Base-by-base conservation (phyloP, 2,113 vertebrate genomes). In the Collichthys lucidus region DNA sequence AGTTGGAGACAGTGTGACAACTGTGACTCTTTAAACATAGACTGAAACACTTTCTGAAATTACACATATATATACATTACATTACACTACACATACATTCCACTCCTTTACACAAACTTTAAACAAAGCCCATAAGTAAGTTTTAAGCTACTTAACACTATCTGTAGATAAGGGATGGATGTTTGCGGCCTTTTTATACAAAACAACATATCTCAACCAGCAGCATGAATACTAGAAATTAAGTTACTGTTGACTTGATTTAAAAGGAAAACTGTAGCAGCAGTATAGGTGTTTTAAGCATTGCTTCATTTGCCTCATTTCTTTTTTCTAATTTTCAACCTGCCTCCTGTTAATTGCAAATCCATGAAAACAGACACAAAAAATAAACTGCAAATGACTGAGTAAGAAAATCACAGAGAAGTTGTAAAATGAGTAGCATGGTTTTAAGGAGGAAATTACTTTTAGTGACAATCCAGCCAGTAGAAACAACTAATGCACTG, bases 331-430 rank as follows among this genome's bases (percentile, higher is more conserved):
- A 16, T 7, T 78, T 66, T 62, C 19, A 7, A 46, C 53, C 40
- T 31, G 40, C 24, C 35, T 40, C 50, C 64, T 64, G 50, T 74
- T 63, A 69, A 63, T 64, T 64, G 59, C 8, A 64, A 56, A 40
- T 35, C 24, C 12, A 42, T 26, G 61, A 11, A 70, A 46, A 71
- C 35, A 52, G n/a, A 16, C 56, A 5, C 26, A 16, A 20, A 16
- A 68, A 52, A 24, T 10, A 22, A 76, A 64, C 29, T 6, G n/a
- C 49, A 49, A 35, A 22, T 62, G 22, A 70, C 19, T 42, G n/a
- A n/a, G n/a, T n/a, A n/a, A n/a, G n/a, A n/a, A n/a, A n/a, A n/a
- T n/a, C n/a, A n/a, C n/a, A n/a, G n/a, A n/a, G n/a, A n/a, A n/a
- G 4, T 26, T 56, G 22, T 20, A 15, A 49, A 69, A 47, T 40